Evolutionary conservation across 2,113 vertebrate genomes (phyloP).

Genomic region (Hiodon tergisus): DNA sequence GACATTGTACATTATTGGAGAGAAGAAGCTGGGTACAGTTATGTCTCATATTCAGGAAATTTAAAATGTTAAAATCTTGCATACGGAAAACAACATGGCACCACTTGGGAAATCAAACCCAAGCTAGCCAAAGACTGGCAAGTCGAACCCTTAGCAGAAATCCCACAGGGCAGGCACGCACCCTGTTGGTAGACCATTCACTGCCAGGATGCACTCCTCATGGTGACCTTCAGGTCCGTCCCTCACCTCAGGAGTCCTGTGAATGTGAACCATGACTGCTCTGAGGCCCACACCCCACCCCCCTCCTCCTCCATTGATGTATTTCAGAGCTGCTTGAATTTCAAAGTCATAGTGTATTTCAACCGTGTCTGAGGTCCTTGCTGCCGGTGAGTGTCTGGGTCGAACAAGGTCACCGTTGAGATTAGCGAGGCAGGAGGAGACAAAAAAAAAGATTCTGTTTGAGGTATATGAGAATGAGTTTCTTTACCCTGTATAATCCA

Average conservation of each 20-base stretch:
- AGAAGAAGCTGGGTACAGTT: no score
- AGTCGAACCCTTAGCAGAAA: no score
- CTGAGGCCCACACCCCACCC: conserved; percentile 37
- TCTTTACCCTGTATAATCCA: conserved; percentile 77
- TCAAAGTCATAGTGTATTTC: conserved; percentile 61
- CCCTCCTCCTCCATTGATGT: conserved; percentile 56
- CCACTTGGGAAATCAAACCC: no score
- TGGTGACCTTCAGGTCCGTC: conserved; percentile 70
- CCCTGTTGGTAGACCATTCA: conserved; percentile 18
- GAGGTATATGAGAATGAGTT: conserved; percentile 77
- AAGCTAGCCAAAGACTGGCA: no score
- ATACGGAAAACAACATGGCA: no score
- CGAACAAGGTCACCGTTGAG: conserved; percentile 75
- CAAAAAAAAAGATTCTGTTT: conserved; percentile 52
- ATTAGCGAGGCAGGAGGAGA: conserved; percentile 64
- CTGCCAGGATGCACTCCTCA: conserved; percentile 49
- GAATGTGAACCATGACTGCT: conserved; percentile 69
- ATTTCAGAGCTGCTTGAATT: conserved; percentile 72
- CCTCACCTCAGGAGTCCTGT: conserved; percentile 58
- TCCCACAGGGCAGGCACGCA: no score
- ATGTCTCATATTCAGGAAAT: no score
- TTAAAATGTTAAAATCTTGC: no score
- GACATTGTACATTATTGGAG: no score
- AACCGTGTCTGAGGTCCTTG: conserved; percentile 54
- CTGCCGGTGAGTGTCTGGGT: conserved; percentile 60